These are phyloP conservation scores for Sinocyclocheilus grahami DNA, from an alignment of 2,113 vertebrate species.

Conservation along the genomic window DNA sequence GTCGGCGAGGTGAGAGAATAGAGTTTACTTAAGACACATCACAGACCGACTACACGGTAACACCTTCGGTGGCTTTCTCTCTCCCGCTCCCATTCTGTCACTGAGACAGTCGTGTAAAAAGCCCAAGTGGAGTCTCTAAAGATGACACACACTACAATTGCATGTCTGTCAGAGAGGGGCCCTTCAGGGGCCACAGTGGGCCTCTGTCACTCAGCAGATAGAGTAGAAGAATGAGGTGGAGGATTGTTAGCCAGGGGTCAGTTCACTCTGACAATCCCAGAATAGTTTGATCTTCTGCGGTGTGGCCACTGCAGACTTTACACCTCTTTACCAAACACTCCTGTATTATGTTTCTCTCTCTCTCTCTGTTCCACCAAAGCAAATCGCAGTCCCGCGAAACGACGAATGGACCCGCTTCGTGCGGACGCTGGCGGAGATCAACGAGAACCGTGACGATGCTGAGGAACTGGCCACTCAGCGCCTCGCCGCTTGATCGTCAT, in stretches of 20 bases:
- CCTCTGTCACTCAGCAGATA: slow-evolving; percentile 22
- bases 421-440: slow-evolving; percentile 94
- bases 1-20: slow-evolving; percentile 89
- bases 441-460: slow-evolving; percentile 93
- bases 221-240: slow-evolving; percentile 19
- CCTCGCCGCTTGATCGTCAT: slow-evolving; percentile 79
- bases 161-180: slow-evolving; percentile 32
- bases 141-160: slow-evolving; percentile 42
- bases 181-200: slow-evolving; percentile 31
- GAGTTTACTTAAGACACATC: background rate
- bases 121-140: background rate
- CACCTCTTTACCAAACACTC: slow-evolving; percentile 13
- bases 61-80: background rate
- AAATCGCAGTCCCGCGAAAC: slow-evolving; percentile 89
- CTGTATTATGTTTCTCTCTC: slow-evolving; percentile 16
- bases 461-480: slow-evolving; percentile 92
- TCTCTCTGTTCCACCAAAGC: slow-evolving; percentile 72
- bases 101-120: slow-evolving; percentile 6
- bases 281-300: slow-evolving; percentile 46
- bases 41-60: background rate
- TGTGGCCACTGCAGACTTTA: background rate
- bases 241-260: slow-evolving; percentile 31
- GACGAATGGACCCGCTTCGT: slow-evolving; percentile 98
- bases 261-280: slow-evolving; percentile 41
- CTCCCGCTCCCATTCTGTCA: background rate